phyloP scores from a whole-genome alignment of 92 coral and sea anemone species.

The Porites rus region DNA sequence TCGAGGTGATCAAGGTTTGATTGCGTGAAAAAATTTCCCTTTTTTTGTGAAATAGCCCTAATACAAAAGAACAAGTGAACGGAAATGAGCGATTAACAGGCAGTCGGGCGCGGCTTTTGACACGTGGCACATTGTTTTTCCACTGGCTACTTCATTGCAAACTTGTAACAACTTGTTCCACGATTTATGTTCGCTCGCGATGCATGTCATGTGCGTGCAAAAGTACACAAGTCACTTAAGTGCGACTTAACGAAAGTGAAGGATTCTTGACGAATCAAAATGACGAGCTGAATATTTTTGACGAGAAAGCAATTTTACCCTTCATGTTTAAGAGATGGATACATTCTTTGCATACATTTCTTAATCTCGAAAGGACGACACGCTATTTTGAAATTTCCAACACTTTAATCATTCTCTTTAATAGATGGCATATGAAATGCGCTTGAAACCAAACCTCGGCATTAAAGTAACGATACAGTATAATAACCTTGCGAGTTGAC shows the following conservation, averaged over 20 bases:
- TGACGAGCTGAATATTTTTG: neutral
- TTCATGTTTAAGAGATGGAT: neutral
- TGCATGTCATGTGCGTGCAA: neutral
- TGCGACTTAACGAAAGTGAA: neutral
- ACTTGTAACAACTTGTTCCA: neutral
- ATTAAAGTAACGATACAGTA: neutral
- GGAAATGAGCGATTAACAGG: conserved; percentile 23
- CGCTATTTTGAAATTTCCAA: neutral
- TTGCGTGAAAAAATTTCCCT: neutral
- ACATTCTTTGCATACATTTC: neutral
- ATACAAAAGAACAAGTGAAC: neutral
- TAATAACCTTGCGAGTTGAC: neutral
- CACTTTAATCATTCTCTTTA: neutral
- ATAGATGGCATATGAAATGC: neutral
- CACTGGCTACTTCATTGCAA: neutral
- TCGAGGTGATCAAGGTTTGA: neutral
- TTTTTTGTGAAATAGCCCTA: neutral
- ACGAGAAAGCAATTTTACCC: too few relatives aligned
- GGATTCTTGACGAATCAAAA: neutral
- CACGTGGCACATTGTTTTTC: neutral
- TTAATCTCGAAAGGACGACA: neutral
- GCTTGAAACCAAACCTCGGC: neutral
- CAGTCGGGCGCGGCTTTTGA: neutral
- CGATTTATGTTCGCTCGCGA: neutral
- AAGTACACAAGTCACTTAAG: neutral